Evolutionary conservation across 1,140 invertebrate species (phyloP).

Genomic region (Aethina tumida): DNA sequence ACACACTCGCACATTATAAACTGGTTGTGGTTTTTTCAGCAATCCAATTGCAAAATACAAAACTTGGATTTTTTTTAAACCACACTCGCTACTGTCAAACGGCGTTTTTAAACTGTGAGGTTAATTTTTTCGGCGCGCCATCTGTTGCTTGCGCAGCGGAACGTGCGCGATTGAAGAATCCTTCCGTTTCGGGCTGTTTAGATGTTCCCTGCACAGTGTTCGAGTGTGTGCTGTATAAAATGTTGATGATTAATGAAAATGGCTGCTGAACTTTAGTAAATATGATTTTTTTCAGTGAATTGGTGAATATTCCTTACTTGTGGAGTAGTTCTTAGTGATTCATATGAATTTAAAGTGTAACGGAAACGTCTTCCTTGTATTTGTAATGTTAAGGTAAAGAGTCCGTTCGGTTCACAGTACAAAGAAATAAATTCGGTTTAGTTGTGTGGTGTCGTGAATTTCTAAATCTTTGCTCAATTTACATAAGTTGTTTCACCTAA

Average conservation of each 20-base stretch:
- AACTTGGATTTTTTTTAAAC: no score
- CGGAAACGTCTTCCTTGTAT: conserved; percentile 12
- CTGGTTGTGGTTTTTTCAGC: no score
- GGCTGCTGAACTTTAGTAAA: conserved; percentile 18
- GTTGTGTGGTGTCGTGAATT: neutral
- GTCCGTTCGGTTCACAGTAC: conserved; percentile 2
- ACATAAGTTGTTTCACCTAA: neutral
- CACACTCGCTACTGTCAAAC: no score
- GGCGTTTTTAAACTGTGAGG: no score
- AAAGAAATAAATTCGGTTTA: conserved; percentile 11
- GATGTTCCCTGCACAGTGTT: no score
- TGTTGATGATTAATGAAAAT: conserved; percentile 18
- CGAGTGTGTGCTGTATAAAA: no score
- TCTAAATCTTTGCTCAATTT: neutral
- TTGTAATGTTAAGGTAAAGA: conserved; percentile 19
- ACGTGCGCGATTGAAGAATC: no score
- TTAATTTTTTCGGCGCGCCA: no score
- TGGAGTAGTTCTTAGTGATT: conserved; percentile 12
- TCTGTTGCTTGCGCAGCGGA: no score
- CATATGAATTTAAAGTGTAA: conserved; percentile 10
- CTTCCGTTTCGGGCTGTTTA: no score
- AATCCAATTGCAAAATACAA: no score
- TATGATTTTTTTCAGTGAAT: conserved; percentile 19
- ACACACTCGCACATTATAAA: no score
- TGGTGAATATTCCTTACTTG: conserved; percentile 13